Conservation (phyloP, 2,113 vertebrate genomes). For the Macquaria ambigua region DNA sequence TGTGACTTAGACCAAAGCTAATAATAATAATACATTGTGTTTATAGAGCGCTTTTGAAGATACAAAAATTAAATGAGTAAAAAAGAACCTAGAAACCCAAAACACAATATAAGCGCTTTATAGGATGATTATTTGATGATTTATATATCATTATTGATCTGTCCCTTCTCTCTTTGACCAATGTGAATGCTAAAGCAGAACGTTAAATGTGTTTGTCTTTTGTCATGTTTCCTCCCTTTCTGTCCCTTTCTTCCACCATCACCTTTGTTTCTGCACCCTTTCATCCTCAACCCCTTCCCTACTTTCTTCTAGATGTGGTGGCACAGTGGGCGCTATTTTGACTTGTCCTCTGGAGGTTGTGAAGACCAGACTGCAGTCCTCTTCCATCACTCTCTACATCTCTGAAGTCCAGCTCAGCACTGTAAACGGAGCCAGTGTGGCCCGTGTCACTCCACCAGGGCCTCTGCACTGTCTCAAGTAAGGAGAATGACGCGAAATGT, state of each 20-base stretch:
- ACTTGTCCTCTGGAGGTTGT: slow-evolving; percentile 99
- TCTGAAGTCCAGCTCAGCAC: slow-evolving; percentile 96
- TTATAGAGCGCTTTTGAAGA: neutral
- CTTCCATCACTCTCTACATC: slow-evolving; percentile 93
- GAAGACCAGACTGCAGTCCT: slow-evolving; percentile 97
- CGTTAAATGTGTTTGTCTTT: neutral
- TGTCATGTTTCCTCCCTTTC: neutral
- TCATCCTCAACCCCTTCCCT: neutral
- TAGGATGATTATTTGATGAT: neutral
- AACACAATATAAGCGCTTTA: neutral
- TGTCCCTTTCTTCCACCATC: neutral
- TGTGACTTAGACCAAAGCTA: neutral
- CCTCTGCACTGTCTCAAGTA: slow-evolving; percentile 98
- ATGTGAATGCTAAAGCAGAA: neutral
- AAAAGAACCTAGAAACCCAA: neutral
- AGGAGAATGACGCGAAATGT: slow-evolving; percentile 62
- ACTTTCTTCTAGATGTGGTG: slow-evolving; percentile 90
- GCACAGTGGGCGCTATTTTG: slow-evolving; percentile 97
- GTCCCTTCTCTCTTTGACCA: neutral
- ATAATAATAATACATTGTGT: neutral
- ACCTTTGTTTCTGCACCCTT: neutral
- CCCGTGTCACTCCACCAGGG: slow-evolving; percentile 93
- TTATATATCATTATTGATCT: neutral
- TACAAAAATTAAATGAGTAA: neutral
- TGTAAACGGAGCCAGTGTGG: slow-evolving; percentile 91